These are phyloP conservation scores for Indicator maculatus DNA, from an alignment of 2,113 vertebrate species.

Conservation along the genomic window DNA sequence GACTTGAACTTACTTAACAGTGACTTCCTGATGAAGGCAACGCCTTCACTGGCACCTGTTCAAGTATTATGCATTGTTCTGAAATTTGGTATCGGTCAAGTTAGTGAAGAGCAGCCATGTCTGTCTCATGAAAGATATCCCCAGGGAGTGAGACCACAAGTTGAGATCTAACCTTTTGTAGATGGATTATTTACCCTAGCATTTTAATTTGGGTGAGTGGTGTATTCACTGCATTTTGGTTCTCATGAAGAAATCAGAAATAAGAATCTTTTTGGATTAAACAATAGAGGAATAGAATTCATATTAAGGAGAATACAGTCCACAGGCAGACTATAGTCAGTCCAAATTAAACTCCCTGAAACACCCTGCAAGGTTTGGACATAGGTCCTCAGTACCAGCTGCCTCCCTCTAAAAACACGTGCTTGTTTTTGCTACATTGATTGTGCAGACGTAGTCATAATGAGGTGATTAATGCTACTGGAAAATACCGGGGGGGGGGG, in stretches of 20 bases:
- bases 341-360: background rate
- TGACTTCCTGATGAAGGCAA: background rate
- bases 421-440: background rate
- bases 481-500: background rate
- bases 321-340: background rate
- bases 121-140: background rate
- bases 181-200: background rate
- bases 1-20: background rate
- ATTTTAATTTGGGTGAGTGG: background rate
- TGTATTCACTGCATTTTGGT: background rate
- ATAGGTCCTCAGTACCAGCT: background rate
- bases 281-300: background rate
- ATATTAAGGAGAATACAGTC: background rate
- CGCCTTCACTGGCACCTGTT: background rate
- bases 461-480: fast-evolving
- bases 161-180: background rate
- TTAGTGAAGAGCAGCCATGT: background rate
- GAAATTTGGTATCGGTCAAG: background rate
- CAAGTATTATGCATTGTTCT: background rate
- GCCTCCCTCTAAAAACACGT: background rate
- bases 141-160: background rate
- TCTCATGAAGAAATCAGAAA: background rate
- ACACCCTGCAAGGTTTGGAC: fast-evolving
- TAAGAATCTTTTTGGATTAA: background rate
- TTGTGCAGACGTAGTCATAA: background rate